A percentile compares a stretch with the other conserved stretches of the same genome.
Evolutionary conservation across 2,113 vertebrate species (phyloP).

Genomic region (Herpetotheres cachinnans): DNA sequence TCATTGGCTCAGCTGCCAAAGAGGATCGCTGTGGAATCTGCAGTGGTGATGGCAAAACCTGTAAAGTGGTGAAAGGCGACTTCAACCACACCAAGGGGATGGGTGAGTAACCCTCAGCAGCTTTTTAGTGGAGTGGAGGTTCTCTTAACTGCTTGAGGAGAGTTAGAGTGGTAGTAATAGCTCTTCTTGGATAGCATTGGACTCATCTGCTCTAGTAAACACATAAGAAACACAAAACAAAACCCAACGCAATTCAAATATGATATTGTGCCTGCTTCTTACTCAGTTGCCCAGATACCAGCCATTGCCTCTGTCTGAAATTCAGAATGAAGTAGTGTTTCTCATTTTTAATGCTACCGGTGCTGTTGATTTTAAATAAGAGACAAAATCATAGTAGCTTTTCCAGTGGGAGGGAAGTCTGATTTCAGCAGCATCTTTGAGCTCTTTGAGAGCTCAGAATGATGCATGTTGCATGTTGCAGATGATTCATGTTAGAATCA

Average conservation of each 20-base stretch:
- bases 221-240: background rate
- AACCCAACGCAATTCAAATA: background rate
- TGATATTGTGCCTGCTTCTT: background rate
- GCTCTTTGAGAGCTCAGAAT: background rate
- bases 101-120: slow-evolving; percentile 78
- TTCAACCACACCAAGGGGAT: slow-evolving; percentile 94
- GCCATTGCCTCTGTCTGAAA: background rate
- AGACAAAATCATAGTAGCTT: background rate
- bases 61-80: slow-evolving; percentile 92
- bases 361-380: background rate
- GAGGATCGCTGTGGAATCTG: slow-evolving; percentile 95
- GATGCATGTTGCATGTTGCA: background rate
- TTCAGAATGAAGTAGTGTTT: background rate
- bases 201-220: background rate
- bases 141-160: background rate
- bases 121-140: background rate
- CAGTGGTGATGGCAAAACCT: slow-evolving; percentile 90
- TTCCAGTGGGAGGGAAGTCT: background rate
- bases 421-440: background rate
- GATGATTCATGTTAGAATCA: background rate
- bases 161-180: background rate
- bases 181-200: background rate
- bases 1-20: slow-evolving; percentile 90
- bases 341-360: background rate
- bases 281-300: background rate